Evolutionary conservation across 2,888 invertebrate genomes (phyloP).

Genomic region (Clepsis dumicolana): DNA sequence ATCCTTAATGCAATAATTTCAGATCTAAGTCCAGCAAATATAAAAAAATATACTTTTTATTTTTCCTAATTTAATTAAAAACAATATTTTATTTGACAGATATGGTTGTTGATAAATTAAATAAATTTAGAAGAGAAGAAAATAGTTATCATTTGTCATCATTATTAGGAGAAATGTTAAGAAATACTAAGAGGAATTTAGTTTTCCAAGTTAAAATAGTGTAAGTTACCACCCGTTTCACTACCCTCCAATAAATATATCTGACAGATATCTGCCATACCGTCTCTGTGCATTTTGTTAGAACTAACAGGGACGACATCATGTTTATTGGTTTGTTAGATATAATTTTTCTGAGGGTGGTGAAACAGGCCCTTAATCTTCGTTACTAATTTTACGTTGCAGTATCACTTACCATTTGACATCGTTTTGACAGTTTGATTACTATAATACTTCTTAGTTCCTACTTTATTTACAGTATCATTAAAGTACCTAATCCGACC

Average conservation of each 20-base stretch:
- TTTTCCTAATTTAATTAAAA: neutral
- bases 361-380: too few species aligned
- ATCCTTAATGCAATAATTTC: neutral
- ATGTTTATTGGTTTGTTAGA: too few species aligned
- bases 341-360: too few species aligned
- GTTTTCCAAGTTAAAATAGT: neutral
- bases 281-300: too few species aligned
- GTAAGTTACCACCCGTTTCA: too few species aligned
- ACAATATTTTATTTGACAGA: neutral
- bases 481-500: neutral
- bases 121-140: neutral
- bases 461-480: neutral
- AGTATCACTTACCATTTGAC: constrained; percentile 1
- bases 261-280: too few species aligned
- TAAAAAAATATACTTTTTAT: neutral
- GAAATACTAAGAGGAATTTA: neutral
- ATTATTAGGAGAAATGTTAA: neutral
- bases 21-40: constrained; percentile 17
- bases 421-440: constrained; percentile 5
- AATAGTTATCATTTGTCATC: too few species aligned
- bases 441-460: neutral
- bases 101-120: neutral
- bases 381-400: neutral
- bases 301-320: too few species aligned
- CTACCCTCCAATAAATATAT: too few species aligned